These are phyloP conservation scores for Amblyjoppa proteus DNA, from an alignment of 2,888 invertebrate genomes.

Conservation along the genomic window DNA sequence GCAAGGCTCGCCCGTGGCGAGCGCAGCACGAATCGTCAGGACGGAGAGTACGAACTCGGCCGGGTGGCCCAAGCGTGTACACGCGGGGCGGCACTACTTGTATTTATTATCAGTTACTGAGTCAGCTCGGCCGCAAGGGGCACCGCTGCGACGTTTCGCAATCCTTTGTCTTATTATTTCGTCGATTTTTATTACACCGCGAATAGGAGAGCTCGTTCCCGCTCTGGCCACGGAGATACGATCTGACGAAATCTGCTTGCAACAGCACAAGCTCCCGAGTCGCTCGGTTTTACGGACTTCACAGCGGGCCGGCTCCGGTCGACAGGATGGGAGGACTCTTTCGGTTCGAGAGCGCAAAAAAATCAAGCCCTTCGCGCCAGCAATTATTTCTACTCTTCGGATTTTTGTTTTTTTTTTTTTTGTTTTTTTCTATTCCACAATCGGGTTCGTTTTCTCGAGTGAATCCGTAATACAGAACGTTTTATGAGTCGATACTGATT, in stretches of 20 bases:
- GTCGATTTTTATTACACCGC: conserved; percentile 61
- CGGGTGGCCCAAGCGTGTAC: conserved; percentile 36
- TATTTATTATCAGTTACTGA: conserved; percentile 73
- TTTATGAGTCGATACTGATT: too few species aligned
- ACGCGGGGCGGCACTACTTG: conserved; percentile 51
- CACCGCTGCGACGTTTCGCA: conserved; percentile 66
- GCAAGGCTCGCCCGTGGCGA: conserved; percentile 37
- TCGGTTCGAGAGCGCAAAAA: conserved; percentile 2
- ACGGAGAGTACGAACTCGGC: conserved; percentile 18
- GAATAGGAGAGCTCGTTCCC: conserved; percentile 42
- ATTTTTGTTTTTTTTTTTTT: background rate
- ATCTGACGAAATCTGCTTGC: conserved; percentile 69
- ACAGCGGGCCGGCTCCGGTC: background rate
- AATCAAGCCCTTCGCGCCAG: conserved; percentile 1
- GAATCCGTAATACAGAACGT: too few species aligned
- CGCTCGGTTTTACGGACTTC: conserved; percentile 21
- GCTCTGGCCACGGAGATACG: conserved; percentile 39
- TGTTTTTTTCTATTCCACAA: background rate
- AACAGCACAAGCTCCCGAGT: conserved; percentile 55
- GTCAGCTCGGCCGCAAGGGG: conserved; percentile 65
- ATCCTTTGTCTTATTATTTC: conserved; percentile 70
- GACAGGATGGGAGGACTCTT: background rate
- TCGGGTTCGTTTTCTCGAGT: too few species aligned
- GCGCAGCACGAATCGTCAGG: conserved; percentile 58
- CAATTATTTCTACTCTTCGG: background rate